Evolutionary conservation across 2,113 vertebrate genomes (phyloP).

Genomic region (Poeciliopsis occidentalis): DNA sequence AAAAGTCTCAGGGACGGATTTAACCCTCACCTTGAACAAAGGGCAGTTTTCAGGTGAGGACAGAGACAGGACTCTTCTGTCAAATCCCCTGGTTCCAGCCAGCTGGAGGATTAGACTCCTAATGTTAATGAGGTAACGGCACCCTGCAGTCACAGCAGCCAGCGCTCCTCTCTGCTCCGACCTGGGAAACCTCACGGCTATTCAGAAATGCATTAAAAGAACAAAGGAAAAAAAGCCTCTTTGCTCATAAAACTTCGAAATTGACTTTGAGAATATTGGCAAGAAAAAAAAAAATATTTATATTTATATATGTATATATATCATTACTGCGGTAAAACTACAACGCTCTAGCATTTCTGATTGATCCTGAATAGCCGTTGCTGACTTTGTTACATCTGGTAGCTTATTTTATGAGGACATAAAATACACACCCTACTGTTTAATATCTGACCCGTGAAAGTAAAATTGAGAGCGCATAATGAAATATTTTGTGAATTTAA

Average conservation of each 20-base stretch:
- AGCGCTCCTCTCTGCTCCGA: conserved; percentile 14
- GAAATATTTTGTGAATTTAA: too few relatives aligned
- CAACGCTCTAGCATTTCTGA: too few relatives aligned
- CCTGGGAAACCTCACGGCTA: conserved; percentile 32
- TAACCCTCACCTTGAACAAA: conserved; percentile 69
- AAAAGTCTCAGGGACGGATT: conserved; percentile 63
- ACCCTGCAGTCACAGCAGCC: conserved; percentile 36
- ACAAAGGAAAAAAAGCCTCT: background rate
- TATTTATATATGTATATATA: too few relatives aligned
- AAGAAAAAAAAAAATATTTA: background rate
- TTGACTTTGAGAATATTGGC: background rate
- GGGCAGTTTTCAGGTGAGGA: conserved; percentile 59
- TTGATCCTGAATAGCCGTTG: background rate
- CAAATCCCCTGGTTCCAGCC: conserved; percentile 33
- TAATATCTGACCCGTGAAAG: too few relatives aligned
- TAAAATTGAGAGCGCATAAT: too few relatives aligned
- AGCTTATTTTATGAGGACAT: too few relatives aligned
- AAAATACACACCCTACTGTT: too few relatives aligned
- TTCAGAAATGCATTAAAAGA: background rate
- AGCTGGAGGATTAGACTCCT: conserved; percentile 51
- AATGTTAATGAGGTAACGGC: conserved; percentile 49
- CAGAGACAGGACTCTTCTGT: conserved; percentile 38
- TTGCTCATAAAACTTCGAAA: conserved; percentile 5
- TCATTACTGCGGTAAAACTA: too few relatives aligned
- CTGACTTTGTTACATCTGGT: too few relatives aligned